Base-by-base conservation (phyloP, 2,113 vertebrate genomes). In the Emydura subglobosa region DNA sequence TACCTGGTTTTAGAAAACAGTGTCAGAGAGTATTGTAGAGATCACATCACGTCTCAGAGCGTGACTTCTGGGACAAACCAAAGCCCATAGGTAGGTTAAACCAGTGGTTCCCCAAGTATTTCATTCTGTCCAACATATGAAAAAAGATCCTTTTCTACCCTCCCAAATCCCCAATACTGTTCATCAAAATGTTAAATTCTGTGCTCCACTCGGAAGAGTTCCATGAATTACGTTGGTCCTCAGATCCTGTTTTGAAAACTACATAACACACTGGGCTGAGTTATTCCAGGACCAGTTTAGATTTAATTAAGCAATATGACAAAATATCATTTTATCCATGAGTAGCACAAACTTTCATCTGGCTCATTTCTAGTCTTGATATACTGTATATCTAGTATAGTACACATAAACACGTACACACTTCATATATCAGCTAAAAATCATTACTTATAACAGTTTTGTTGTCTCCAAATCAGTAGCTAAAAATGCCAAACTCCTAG, bases 381-480 rank as follows among this genome's bases (percentile, higher is more conserved):
- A 74, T 10, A 42, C 1, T 88, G 49, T 9, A 81, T 34, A 12
- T 72, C 5, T 72, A 39, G 4, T 39, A 39, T 72, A 72, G 6
- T 61, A 61, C 59, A 72, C 17, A 68, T 65, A 34, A 16, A n/a
- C 5, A 13, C 34, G 29, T 34, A 72, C n/a, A 39, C 68, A 21
- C n/a, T 21, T 10, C 10, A 10, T 72, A n/a, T 72, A 22, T 39
- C n/a, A 90, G 19, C 19, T 90, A 79, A 83, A 91, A 49, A 72
- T 3, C 10, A 29, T 54, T 79, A 22, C n/a, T 74, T 79, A 4
- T 39, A 84, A 82, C 29, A 24, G 39, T 51, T 80, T 59, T 92
- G 19, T 76, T 4, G 27, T 54, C 81, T 93, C 42, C 54, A 94
- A 12, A 76, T 34, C n/a, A 0, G 0, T 10, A 81, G 57, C 9